These are phyloP conservation scores for Lasioglossum morio DNA, from an alignment of 2,888 invertebrate species.

Conservation along the genomic window DNA sequence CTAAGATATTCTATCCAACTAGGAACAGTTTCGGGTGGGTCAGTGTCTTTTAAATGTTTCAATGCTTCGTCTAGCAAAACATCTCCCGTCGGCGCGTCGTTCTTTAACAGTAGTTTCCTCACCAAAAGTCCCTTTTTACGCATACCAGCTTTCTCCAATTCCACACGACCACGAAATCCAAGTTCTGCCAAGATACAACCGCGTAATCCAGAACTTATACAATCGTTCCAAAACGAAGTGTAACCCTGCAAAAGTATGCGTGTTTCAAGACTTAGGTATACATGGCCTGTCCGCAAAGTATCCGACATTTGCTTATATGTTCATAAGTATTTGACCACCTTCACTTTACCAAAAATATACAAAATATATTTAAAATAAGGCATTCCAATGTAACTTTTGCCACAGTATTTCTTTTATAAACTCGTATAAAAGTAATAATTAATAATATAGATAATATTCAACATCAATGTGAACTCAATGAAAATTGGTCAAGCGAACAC, in stretches of 20 bases:
- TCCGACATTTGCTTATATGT: no score
- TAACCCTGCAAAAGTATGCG: slow-evolving; percentile 90
- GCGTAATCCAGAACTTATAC: slow-evolving; percentile 99
- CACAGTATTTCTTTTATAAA: no score
- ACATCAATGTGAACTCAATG: no score
- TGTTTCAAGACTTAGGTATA: not conserved
- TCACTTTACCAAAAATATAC: no score
- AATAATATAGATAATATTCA: no score
- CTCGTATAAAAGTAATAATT: no score
- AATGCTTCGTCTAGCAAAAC: slow-evolving; percentile 97
- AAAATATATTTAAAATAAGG: no score
- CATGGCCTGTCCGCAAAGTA: no score
- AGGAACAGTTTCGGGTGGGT: slow-evolving; percentile 98
- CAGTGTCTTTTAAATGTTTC: slow-evolving; percentile 99
- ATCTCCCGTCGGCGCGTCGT: slow-evolving; percentile 98
- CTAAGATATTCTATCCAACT: slow-evolving; percentile 99
- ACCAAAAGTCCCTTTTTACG: slow-evolving; percentile 95
- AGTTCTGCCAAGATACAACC: slow-evolving; percentile 99
- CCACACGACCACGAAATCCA: slow-evolving; percentile 96
- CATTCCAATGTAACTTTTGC: no score
- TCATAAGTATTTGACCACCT: no score
- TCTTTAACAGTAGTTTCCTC: slow-evolving; percentile 93
- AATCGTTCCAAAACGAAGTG: slow-evolving; percentile 99
- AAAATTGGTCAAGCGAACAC: no score
- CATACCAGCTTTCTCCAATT: slow-evolving; percentile 98